These are phyloP conservation scores for Zaprionus bogoriensis DNA, from an alignment of 2,888 invertebrate genomes.

Conservation along the genomic window DNA sequence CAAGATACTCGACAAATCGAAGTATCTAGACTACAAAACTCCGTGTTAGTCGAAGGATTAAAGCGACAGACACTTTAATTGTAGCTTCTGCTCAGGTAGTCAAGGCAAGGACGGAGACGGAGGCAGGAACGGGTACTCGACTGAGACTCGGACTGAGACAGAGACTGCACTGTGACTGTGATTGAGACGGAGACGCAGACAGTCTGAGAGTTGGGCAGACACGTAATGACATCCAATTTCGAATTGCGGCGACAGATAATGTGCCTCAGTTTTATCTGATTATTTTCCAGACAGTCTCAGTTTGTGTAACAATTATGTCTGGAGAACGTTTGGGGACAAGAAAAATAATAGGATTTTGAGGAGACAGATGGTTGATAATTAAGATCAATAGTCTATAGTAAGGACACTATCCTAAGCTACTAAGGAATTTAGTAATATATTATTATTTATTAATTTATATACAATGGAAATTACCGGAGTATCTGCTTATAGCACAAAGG, in stretches of 20 bases:
- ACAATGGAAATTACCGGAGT: too few species aligned
- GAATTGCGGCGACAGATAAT: slow-evolving; percentile 12
- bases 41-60: slow-evolving; percentile 48
- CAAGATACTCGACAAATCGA: slow-evolving; percentile 9
- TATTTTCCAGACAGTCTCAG: slow-evolving; percentile 15
- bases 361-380: too few species aligned
- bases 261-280: too few species aligned
- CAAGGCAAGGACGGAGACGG: not conserved
- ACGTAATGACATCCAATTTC: slow-evolving; percentile 18
- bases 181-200: too few species aligned
- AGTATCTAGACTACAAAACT: slow-evolving; percentile 1
- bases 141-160: not conserved
- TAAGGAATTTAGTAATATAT: too few species aligned
- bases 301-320: slow-evolving; percentile 8
- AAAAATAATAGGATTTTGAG: too few species aligned
- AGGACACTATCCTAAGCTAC: too few species aligned
- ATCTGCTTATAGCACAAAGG: too few species aligned
- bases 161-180: slow-evolving; percentile 8
- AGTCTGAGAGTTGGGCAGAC: slow-evolving; percentile 22
- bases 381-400: too few species aligned
- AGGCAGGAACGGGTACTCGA: not conserved
- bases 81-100: slow-evolving; percentile 41
- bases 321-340: too few species aligned
- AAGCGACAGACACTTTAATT: slow-evolving; percentile 41
- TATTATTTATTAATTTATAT: too few species aligned